phyloP scores from a whole-genome alignment of 37 sponge, comb jelly and placozoan genomes.

The Bolinopsis microptera region DNA sequence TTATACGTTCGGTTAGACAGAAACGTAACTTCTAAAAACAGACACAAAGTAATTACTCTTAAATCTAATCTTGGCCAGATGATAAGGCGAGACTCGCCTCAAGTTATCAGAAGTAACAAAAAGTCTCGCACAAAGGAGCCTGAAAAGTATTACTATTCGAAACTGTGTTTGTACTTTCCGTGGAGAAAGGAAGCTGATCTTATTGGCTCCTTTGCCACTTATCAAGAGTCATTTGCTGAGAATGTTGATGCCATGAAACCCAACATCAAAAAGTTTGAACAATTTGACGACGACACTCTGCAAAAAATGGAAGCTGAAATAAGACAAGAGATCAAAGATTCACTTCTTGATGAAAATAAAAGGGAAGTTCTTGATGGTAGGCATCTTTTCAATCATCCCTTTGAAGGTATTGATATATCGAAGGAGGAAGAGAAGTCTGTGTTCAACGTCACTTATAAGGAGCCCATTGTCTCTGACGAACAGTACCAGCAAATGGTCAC shows the following conservation, averaged over 20 bases:
- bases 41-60: background rate
- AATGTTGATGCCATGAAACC: background rate
- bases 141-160: background rate
- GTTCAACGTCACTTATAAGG: background rate
- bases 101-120: background rate
- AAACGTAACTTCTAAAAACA: background rate
- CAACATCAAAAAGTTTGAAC: background rate
- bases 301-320: background rate
- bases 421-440: background rate
- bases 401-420: background rate
- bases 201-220: background rate
- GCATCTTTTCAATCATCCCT: background rate
- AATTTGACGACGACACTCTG: background rate
- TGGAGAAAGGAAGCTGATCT: background rate
- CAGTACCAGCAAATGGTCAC: background rate
- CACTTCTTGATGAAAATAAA: background rate
- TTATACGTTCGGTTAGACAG: background rate
- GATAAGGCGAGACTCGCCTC: background rate
- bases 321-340: background rate
- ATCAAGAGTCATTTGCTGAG: background rate
- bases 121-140: background rate
- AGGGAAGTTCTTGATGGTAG: background rate
- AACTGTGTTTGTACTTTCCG: background rate
- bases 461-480: background rate
- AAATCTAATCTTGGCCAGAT: background rate